Base-by-base conservation (phyloP, 2,113 vertebrate species). In the Drymodes brunneopygia region DNA sequence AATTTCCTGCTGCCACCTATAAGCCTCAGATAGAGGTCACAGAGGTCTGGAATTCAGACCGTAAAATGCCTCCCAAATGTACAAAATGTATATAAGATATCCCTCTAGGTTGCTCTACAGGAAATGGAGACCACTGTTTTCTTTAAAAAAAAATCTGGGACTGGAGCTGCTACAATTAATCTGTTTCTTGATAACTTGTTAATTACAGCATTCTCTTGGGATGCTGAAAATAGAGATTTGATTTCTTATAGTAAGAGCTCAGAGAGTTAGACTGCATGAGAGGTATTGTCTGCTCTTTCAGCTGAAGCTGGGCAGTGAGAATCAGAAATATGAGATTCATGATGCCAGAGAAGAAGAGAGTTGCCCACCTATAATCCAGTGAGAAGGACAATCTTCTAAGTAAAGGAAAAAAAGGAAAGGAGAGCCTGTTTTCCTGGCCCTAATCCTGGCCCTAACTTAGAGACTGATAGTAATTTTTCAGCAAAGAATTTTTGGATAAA, bases 171-270 rank as follows among this genome's bases (percentile, higher is more conserved):
- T 91, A 64, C 8, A 25, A 92, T 92, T 92, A 95, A 92, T 87
- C 89, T 87, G 44, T 81, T 92, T 86, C 87, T 94, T 94, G 90
- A 89, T 91, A 91, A 65, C 65, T 71, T 72, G 61, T 64, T 95
- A 95, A 94, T 96, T 94, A 91, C 47, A 87, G 31, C 29, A 89
- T 94, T 91, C 92, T 84, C 93, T 92, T 84, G 84, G 78, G 92
- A 91, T 81, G 73, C 15, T 71, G 53, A 84, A 94, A 96, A 96
- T 84, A 91, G 60, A 94, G 65, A 72, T 89, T 71, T 95, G 94
- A 94, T 95, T 94, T 92, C 72, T 95, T 75, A 78, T 21, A 65
- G 77, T 57, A 92, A 79, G 74, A 64, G 53, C 58, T 83, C 36
- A 86, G 62, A 77, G 33, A 94, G 64, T 50, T 79, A 75, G 53